Percentiles rank a stretch among this genome's conserved stretches.
Evolutionary conservation across 1,140 invertebrate genomes (phyloP).

Genomic region (Drosophila repleta): DNA sequence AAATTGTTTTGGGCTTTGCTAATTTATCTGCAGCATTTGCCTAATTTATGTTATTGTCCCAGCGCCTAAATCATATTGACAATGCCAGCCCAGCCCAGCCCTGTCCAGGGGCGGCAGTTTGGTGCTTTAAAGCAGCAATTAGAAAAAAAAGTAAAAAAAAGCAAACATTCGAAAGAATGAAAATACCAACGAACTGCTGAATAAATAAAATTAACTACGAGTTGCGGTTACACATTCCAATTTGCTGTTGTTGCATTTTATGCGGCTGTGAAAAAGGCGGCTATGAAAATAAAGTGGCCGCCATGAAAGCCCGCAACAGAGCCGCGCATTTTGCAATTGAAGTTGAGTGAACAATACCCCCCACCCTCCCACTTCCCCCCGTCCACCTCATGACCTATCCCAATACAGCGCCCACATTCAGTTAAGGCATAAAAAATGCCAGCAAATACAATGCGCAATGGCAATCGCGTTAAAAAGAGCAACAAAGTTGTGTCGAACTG

Average conservation of each 20-base stretch:
- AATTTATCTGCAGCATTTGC: constrained; percentile 77
- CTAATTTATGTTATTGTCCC: constrained; percentile 72
- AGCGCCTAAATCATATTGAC: constrained; percentile 65
- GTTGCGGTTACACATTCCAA: constrained; percentile 80
- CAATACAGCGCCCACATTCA: constrained; percentile 16
- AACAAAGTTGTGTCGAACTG: constrained; percentile 65
- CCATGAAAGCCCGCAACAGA: constrained; percentile 55
- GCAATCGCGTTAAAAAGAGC: constrained; percentile 77
- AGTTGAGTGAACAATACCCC: constrained; percentile 19
- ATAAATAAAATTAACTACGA: constrained; percentile 81
- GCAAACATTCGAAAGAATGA: constrained; percentile 14
- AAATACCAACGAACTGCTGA: constrained; percentile 42
- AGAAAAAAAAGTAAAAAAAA: constrained; percentile 21
- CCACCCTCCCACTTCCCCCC: not conserved
- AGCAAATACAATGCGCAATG: constrained; percentile 78
- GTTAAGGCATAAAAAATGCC: constrained; percentile 62
- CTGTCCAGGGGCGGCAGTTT: not conserved
- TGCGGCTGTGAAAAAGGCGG: constrained; percentile 78
- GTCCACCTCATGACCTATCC: not conserved
- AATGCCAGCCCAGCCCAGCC: not conserved
- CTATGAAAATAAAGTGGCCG: constrained; percentile 78
- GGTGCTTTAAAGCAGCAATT: constrained; percentile 46
- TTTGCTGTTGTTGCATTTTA: constrained; percentile 81
- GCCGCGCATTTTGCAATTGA: constrained; percentile 11
- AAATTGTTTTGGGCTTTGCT: constrained; percentile 67